A percentile compares a stretch with the other conserved stretches of the same genome.
Conservation (phyloP, 2,888 invertebrate genomes). For the Omphaloscelis lunosa region DNA sequence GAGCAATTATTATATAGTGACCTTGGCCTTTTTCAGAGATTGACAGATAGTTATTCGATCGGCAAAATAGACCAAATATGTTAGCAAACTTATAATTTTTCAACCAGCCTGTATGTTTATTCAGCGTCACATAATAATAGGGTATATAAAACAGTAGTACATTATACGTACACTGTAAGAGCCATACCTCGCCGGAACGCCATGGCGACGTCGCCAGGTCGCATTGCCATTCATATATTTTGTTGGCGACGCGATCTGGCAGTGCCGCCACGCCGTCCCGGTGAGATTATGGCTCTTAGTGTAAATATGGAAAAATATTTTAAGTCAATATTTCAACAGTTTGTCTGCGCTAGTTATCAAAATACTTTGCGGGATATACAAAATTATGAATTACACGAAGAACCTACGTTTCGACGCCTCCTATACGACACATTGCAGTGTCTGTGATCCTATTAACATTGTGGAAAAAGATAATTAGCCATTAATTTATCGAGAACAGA, state of each 20-base stretch:
- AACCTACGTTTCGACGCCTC: conserved; percentile 23
- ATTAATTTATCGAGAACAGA: conserved; percentile 20
- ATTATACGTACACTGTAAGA: conserved; percentile 34
- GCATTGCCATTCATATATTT: not conserved
- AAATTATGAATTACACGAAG: conserved; percentile 36
- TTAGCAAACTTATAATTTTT: conserved; percentile 19
- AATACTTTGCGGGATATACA: conserved; percentile 46
- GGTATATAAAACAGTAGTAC: conserved; percentile 39
- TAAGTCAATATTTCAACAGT: conserved; percentile 45
- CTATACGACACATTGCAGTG: conserved; percentile 21
- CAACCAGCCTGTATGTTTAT: conserved; percentile 38
- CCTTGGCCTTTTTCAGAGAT: conserved; percentile 6
- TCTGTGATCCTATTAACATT: conserved; percentile 27
- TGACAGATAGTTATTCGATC: not conserved
- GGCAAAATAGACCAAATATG: conserved; percentile 22
- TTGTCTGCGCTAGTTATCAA: conserved; percentile 47
- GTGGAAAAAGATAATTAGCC: conserved; percentile 12
- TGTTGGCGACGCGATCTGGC: not conserved
- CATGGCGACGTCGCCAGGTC: not conserved
- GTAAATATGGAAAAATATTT: conserved; percentile 60
- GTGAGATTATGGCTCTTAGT: conserved; percentile 2
- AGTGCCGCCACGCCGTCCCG: not conserved
- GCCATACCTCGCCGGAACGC: not conserved
- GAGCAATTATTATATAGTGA: not conserved
- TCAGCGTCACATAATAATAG: conserved; percentile 44